Percentiles rank a stretch among this genome's conserved stretches.
Conservation (phyloP, 1,140 invertebrate species). For the Gyrodactylus bullatarudis region DNA sequence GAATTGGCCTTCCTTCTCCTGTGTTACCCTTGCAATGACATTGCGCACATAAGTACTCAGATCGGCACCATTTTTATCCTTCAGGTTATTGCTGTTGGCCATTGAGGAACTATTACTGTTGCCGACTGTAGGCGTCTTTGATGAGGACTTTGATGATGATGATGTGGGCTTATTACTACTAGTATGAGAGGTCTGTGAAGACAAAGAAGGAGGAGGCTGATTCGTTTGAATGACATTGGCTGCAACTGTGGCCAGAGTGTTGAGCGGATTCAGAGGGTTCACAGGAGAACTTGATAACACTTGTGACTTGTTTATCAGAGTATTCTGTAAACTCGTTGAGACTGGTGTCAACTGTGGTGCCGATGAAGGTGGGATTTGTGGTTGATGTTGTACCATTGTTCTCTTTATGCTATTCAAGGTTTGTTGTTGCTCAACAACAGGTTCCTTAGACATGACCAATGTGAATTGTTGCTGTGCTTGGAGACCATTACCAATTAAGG, state of each 20-base stretch:
- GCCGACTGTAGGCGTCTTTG: no score
- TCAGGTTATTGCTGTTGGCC: no score
- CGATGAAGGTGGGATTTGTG: background rate
- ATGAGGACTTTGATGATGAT: no score
- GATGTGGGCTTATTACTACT: background rate
- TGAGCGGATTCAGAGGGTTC: no score
- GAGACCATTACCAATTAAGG: no score
- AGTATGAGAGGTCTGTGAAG: background rate
- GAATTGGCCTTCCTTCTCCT: background rate
- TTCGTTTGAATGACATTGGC: background rate
- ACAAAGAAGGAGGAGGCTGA: background rate
- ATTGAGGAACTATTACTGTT: no score
- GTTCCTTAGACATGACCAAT: background rate
- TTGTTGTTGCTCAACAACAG: background rate
- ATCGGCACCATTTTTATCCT: background rate
- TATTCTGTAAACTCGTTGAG: no score
- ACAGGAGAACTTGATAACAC: no score
- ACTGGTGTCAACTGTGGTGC: background rate
- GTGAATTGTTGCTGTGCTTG: background rate
- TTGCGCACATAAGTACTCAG: background rate
- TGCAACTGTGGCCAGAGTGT: background rate
- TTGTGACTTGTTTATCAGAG: no score
- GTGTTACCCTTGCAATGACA: background rate
- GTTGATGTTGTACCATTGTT: background rate
- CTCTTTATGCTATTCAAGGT: background rate